Evolutionary conservation across 2,113 vertebrate genomes (phyloP).

Genomic region (Lichenostomus cassidix): DNA sequence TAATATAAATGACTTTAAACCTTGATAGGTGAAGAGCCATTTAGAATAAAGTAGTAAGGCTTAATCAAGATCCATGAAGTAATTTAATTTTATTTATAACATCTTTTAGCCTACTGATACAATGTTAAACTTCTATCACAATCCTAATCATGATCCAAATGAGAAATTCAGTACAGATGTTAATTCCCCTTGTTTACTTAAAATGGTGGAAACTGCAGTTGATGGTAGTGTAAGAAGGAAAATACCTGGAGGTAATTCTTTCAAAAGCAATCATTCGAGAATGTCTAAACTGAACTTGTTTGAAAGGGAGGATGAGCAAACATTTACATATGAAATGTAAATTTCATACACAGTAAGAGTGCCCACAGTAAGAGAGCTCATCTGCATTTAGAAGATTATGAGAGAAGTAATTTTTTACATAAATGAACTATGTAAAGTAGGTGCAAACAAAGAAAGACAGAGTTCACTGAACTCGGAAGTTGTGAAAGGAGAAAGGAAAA

Average conservation of each 20-base stretch:
- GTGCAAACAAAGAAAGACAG: not conserved
- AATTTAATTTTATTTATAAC: not conserved
- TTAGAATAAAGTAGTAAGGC: not conserved
- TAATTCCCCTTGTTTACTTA: not conserved
- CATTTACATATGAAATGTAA: slow-evolving; percentile 1
- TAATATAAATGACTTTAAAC: not conserved
- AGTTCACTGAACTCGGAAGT: not conserved
- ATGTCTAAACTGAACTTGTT: not conserved
- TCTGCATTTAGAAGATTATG: not conserved
- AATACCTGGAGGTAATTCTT: not conserved
- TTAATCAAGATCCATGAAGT: not conserved
- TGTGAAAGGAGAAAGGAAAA: not conserved
- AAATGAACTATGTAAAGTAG: not conserved
- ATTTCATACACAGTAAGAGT: not conserved
- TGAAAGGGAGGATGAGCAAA: slow-evolving; percentile 3
- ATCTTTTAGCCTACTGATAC: not conserved
- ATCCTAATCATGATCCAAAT: not conserved
- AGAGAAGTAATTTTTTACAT: not conserved
- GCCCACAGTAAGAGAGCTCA: not conserved
- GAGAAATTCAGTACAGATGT: not conserved
- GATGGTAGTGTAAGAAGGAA: not conserved
- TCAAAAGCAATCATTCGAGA: not conserved
- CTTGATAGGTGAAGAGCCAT: not conserved
- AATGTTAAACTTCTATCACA: not conserved
- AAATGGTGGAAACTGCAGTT: not conserved